Base-by-base conservation (phyloP, 2,888 invertebrate genomes). In the Belgica antarctica region DNA sequence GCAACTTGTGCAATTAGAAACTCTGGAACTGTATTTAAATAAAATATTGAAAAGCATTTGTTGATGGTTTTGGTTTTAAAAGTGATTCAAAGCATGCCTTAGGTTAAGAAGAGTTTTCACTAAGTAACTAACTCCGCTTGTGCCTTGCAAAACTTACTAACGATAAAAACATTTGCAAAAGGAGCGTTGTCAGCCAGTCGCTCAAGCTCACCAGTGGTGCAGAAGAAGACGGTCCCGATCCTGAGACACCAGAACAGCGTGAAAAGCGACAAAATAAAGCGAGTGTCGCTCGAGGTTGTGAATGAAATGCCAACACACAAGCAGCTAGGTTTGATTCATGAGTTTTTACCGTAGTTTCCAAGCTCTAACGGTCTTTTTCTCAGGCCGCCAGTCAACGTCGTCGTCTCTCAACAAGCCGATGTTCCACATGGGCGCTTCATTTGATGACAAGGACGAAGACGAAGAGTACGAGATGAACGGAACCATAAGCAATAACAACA, bases 271-370 rank as follows among this genome's bases (percentile, higher is more conserved):
- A 68, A 68, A 22, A 10, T 22, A 1, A 68, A 68, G 24, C 28
- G 68, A 3, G 68, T 68, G 1, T 68, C 68, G 2, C 19, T 68
- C 12, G 68, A 68, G 19, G 68, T 68, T 34, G 68, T 68, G 12
- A 47, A 68, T 34, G 68, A 68, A 12, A 68, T 28, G 15, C 19
- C 57, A 31, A 15, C 10, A 1, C 28, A 15, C 3, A 34, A 46
- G 15, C 22, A n/a, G n/a, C n/a, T n/a, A n/a, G n/a, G n/a, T n/a
- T n/a, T 27, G 1, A n/a, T 59, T n/a, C 8, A 27, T 59, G 12
- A 59, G 59, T 22, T 52, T 46, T n/a, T n/a, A n/a, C n/a, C n/a
- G n/a, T n/a, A n/a, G n/a, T n/a, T n/a, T n/a, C n/a, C n/a, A n/a
- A n/a, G n/a, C n/a, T n/a, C n/a, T n/a, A n/a, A 10, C 8, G 4